Percentiles rank a stretch among this genome's conserved stretches.
Conservation (phyloP, 2,888 invertebrate species). For the Malthinus seriepunctatus region DNA sequence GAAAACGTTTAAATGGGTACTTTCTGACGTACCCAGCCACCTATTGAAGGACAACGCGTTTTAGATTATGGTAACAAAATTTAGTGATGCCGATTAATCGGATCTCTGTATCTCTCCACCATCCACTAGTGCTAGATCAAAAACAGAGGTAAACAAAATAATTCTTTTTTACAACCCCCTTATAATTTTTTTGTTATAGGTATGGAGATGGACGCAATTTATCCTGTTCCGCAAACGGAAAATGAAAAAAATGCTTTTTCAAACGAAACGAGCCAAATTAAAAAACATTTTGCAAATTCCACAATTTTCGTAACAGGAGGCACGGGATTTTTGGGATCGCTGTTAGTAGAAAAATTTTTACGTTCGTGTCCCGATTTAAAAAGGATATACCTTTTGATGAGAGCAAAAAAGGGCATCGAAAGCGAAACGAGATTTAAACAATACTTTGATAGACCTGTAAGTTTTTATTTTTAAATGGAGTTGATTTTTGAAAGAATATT, state of each 20-base stretch:
- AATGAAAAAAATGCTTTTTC: too few relatives aligned
- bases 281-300: constrained; percentile 42
- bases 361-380: constrained; percentile 46
- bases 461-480: neutral
- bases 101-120: too few relatives aligned
- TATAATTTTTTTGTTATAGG: neutral
- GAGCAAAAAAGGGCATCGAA: constrained; percentile 47
- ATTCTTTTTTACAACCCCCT: too few relatives aligned
- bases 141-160: too few relatives aligned
- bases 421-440: constrained; percentile 53
- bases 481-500: neutral
- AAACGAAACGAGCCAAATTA: constrained; percentile 24
- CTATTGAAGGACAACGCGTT: too few relatives aligned
- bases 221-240: too few relatives aligned
- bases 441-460: constrained; percentile 45
- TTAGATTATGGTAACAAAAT: too few relatives aligned
- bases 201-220: neutral
- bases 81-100: too few relatives aligned
- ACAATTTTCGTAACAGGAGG: constrained; percentile 49
- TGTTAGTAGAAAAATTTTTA: constrained; percentile 47
- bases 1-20: too few relatives aligned
- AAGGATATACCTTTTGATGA: constrained; percentile 44
- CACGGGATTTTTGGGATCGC: constrained; percentile 48
- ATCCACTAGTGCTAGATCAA: too few relatives aligned
- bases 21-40: too few relatives aligned